phyloP scores from a whole-genome alignment of 2,113 vertebrate genomes.

The Porphyrio hochstetteri region DNA sequence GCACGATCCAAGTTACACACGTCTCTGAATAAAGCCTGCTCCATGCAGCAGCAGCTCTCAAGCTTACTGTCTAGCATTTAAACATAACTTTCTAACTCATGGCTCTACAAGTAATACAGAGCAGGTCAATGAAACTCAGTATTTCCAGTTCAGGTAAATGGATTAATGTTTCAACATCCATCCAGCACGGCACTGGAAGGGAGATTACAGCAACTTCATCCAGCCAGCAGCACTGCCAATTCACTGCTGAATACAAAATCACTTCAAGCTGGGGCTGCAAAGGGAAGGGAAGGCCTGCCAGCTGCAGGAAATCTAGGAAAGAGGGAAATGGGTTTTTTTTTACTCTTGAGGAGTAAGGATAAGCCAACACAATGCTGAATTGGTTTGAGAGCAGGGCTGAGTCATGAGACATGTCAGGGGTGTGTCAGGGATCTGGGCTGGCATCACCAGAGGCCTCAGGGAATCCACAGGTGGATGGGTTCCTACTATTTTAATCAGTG shows the following conservation, averaged over 20 bases:
- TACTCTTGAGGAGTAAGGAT: not conserved
- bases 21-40: not conserved
- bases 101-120: not conserved
- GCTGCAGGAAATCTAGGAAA: conserved; percentile 30
- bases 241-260: conserved; percentile 21
- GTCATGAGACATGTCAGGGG: not conserved
- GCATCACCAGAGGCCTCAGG: not conserved
- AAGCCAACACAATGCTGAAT: not conserved
- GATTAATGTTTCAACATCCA: conserved; percentile 25
- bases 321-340: not conserved
- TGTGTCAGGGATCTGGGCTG: not conserved
- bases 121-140: not conserved
- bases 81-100: not conserved
- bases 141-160: not conserved
- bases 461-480: not conserved
- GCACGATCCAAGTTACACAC: not conserved
- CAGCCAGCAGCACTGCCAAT: not conserved
- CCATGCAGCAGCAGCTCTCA: not conserved
- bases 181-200: not conserved
- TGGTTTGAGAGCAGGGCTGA: not conserved
- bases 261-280: conserved; percentile 34
- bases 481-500: not conserved
- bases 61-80: not conserved
- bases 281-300: conserved; percentile 10
- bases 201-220: not conserved